Conservation (phyloP, 2,113 vertebrate species). For the Silurus meridionalis region DNA sequence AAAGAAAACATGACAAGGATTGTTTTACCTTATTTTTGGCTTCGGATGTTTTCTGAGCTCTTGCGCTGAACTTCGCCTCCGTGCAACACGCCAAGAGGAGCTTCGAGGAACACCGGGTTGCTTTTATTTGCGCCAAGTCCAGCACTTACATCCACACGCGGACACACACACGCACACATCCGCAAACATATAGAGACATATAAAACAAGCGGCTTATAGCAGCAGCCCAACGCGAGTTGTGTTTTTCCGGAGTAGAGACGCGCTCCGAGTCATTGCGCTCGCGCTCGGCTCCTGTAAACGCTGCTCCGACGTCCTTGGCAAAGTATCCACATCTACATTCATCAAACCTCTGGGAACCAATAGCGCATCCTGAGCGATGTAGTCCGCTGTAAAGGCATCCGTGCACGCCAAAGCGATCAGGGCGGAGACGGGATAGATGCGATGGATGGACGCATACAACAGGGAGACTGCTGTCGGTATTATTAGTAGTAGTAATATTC, state of each 20-base stretch:
- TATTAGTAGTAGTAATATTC: too few species aligned
- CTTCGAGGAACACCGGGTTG: slow-evolving; percentile 7
- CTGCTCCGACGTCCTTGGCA: slow-evolving; percentile 55
- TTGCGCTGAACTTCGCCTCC: slow-evolving; percentile 16
- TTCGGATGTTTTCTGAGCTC: not conserved
- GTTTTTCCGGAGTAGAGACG: slow-evolving; percentile 41
- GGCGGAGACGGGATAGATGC: slow-evolving; percentile 22
- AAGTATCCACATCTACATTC: slow-evolving; percentile 49
- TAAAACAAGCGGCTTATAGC: not conserved
- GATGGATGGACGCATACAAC: slow-evolving; percentile 1
- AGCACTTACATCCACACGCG: slow-evolving; percentile 19
- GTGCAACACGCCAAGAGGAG: not conserved
- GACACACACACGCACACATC: not conserved
- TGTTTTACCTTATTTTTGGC: slow-evolving; percentile 8
- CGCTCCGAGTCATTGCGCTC: slow-evolving; percentile 24
- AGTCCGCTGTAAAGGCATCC: slow-evolving; percentile 30
- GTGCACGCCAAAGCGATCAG: not conserved
- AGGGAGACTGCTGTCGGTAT: not conserved
- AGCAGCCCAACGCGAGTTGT: not conserved
- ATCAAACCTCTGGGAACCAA: slow-evolving; percentile 11
- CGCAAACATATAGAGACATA: slow-evolving; percentile 2
- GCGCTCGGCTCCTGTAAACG: slow-evolving; percentile 40
- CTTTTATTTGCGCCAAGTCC: slow-evolving; percentile 23
- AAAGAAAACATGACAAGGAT: not conserved
- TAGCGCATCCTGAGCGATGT: not conserved